Base-by-base conservation (phyloP, 1,140 invertebrate species). In the Panagrolaimus sp. region DNA sequence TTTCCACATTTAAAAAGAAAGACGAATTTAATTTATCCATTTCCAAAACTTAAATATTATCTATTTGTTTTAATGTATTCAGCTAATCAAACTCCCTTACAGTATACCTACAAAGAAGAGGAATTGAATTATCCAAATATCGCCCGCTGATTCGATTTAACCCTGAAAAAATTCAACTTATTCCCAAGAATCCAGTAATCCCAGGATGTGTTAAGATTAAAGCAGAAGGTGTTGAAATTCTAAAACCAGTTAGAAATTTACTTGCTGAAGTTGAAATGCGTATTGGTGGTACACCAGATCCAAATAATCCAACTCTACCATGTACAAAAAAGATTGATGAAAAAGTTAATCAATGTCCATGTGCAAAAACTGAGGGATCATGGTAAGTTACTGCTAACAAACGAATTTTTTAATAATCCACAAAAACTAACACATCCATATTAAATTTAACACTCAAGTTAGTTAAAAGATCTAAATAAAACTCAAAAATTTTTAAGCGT, bases 171-270 rank as follows among this genome's bases (percentile, higher is more conserved):
- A 82, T 82, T 46, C 81, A 82, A 63, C 65, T 82, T 44, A 75
- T 82, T 44, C 80, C 80, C 1, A 82, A 82, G 57, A 82, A 82
- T 69, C 80, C 80, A 11, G 75, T 81, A 9, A 83, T 82, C 66
- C 80, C 80, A 5, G 80, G 80, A 64, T 82, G 80, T 63, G 78
- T 82, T 25, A 82, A 82, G 45, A 82, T 82, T 57, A 82, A 83
- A 66, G 80, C 80, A 13, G 81, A 82, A 65, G 80, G 80, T 42
- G 80, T 82, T 25, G 79, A 82, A 64, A 82, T 82, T 23, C 62
- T 80, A 2, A 74, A 70, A 51, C 80, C 80, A 14, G 72, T 83
- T 5, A 72, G 80, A 38, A 82, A 82, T 73, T 65, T 82, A 63
- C 66, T 82, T 16, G 80, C 80, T 43, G 80, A 82, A 69, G 74